Base-by-base conservation (phyloP, 2,797 vertebrate genomes). In the Ambastaia sidthimunki region DNA sequence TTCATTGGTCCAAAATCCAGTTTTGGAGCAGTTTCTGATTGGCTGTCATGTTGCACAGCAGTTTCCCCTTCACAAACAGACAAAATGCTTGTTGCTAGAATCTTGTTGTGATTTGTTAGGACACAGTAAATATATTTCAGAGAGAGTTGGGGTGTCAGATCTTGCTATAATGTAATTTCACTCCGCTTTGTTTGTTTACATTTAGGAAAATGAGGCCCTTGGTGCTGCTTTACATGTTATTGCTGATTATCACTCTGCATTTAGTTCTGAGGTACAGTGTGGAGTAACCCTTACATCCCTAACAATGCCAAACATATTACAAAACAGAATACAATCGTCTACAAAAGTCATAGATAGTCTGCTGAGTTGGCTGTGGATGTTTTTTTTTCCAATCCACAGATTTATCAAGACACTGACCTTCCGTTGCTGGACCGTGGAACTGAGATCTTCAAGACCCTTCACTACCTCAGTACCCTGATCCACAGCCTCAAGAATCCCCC, bases 381-480 rank as follows among this genome's bases (percentile, higher is more conserved):
- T n/a, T 81, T 19, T 79, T 18, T 47, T 54, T 80, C 80, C 81
- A 63, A 37, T 80, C 7, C 44, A 0, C 89, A 97, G 95, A 92
- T 89, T 73, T 93, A 93, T 86, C 93, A 92, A 76, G 91, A 90
- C 81, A 75, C 93, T 62, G 96, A 98, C 77, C 85, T 94, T 85
- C 94, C 94, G 84, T 92, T 95, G 94, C 89, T 97, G 87, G 97
- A 98, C 89, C 96, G 98, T 23, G 94, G 95, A 88, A 94, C 94
- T 69, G 95, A 96, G 91, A 98, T 99, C 84, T 96, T 99, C 86
- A 96, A 97, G 96, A 98, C 96, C 86, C 93, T 99, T 91, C 97
- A 98, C 96, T 96, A 98, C 92, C 96, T 99, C 94, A 98, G 94
- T 94, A 95, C 93, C 82, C 94, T 99, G 90, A 95, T 99, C 90